These are phyloP conservation scores for Grammomys surdaster DNA, from an alignment of 2,113 vertebrate genomes.

Conservation along the genomic window DNA sequence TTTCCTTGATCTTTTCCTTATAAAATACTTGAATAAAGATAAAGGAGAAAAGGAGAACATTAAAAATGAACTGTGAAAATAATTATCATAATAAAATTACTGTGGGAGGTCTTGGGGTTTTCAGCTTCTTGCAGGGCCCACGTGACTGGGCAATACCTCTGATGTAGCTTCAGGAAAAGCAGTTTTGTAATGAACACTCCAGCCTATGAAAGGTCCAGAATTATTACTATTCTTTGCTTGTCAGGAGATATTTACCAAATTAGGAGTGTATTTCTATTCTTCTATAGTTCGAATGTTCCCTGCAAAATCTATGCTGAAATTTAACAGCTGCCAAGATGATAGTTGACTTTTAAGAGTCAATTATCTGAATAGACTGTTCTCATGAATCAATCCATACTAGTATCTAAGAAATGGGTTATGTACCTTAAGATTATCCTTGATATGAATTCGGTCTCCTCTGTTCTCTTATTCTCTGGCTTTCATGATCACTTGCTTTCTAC, in stretches of 20 bases:
- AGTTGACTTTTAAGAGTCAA: neutral
- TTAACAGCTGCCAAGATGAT: neutral
- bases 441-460: neutral
- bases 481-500: neutral
- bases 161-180: neutral
- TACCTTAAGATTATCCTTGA: neutral
- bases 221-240: neutral
- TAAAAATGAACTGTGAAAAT: conserved; percentile 24
- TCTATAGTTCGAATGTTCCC: neutral
- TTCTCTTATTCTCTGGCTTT: neutral
- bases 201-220: neutral
- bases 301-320: neutral
- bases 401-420: neutral
- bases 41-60: neutral
- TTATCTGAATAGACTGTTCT: neutral
- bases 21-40: conserved; percentile 16
- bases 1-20: neutral
- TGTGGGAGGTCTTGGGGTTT: neutral
- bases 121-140: neutral
- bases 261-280: neutral
- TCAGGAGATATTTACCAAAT: neutral
- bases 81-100: neutral
- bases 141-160: neutral
- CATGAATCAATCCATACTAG: neutral
- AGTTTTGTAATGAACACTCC: neutral